These are phyloP conservation scores for Phrynocephalus guinanensis DNA, from an alignment of 2,797 vertebrate species.

Conservation along the genomic window DNA sequence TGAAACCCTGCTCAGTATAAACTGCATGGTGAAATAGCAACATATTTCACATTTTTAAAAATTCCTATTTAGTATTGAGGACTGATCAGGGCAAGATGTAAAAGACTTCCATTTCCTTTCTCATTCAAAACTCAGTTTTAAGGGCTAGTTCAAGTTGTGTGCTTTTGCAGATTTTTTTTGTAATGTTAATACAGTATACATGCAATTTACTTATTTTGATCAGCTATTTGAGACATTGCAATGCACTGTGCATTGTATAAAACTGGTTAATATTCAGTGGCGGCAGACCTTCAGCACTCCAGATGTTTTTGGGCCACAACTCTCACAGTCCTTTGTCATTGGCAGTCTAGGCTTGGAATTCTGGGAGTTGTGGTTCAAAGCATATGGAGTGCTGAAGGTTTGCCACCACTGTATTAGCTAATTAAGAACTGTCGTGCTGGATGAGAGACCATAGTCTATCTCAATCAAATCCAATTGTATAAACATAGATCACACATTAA, in stretches of 20 bases:
- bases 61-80: too few species aligned
- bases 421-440: not conserved
- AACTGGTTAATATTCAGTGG: not conserved
- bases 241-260: not conserved
- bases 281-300: too few species aligned
- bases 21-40: not conserved
- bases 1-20: too few species aligned
- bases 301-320: too few species aligned
- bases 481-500: not conserved
- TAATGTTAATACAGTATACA: not conserved
- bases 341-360: too few species aligned
- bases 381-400: too few species aligned
- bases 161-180: not conserved
- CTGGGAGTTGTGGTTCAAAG: too few species aligned
- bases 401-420: not conserved
- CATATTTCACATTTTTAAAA: not conserved
- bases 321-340: too few species aligned
- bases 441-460: not conserved
- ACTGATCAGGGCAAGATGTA: not conserved
- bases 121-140: not conserved
- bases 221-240: not conserved
- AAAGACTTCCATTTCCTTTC: not conserved
- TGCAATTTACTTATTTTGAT: not conserved
- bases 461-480: not conserved
- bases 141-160: not conserved